Conservation (phyloP, 2,113 vertebrate species). For the Chascanopsetta lugubris region DNA sequence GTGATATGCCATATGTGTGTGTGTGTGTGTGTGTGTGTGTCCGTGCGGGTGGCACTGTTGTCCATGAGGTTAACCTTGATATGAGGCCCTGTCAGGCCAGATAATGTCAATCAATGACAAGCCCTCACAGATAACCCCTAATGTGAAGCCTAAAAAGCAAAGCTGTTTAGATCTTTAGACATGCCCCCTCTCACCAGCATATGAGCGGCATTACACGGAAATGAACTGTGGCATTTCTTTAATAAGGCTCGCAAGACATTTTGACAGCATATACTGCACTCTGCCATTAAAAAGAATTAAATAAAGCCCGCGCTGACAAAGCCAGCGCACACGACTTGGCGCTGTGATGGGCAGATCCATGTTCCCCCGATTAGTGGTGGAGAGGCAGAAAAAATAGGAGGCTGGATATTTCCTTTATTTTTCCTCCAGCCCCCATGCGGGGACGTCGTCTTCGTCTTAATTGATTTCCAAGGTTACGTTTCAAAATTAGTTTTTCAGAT, state of each 20-base stretch:
- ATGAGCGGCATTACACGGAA: slow-evolving; percentile 79
- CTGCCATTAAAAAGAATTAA: slow-evolving; percentile 66
- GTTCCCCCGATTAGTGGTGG: slow-evolving; percentile 56
- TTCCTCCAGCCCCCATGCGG: slow-evolving; percentile 50
- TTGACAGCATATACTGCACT: slow-evolving; percentile 81
- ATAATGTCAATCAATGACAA: slow-evolving; percentile 83
- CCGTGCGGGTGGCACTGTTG: slow-evolving; percentile 65
- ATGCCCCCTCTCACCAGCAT: slow-evolving; percentile 78
- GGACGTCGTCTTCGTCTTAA: slow-evolving; percentile 79
- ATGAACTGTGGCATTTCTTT: slow-evolving; percentile 82
- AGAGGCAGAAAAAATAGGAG: slow-evolving; percentile 45
- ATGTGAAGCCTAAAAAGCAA: slow-evolving; percentile 81
- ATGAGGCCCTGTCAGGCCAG: slow-evolving; percentile 80
- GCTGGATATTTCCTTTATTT: slow-evolving; percentile 52
- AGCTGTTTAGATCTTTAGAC: slow-evolving; percentile 83
- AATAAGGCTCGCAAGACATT: slow-evolving; percentile 82
- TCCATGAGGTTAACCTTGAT: slow-evolving; percentile 83
- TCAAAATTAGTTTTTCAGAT: slow-evolving; percentile 82
- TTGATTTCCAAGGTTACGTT: slow-evolving; percentile 84
- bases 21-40: slow-evolving; percentile 58
- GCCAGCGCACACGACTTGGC: slow-evolving; percentile 46
- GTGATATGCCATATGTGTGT: slow-evolving; percentile 39
- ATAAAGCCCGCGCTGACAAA: slow-evolving; percentile 67
- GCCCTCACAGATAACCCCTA: slow-evolving; percentile 79
- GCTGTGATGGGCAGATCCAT: slow-evolving; percentile 65